Evolutionary conservation across 2,113 vertebrate genomes (phyloP).

Genomic region (Ranitomeya imitator): DNA sequence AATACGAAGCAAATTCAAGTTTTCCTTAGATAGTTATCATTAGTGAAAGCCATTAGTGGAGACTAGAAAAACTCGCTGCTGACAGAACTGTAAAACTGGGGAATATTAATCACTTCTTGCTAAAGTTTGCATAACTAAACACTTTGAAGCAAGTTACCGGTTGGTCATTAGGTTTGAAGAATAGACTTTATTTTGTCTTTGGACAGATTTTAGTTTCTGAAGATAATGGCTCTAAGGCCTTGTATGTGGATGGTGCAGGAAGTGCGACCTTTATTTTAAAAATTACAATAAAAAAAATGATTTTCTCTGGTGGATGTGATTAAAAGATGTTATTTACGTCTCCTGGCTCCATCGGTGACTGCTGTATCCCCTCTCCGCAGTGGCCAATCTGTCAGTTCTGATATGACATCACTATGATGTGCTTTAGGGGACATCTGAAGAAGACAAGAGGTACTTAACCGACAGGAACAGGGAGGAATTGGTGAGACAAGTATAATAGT

Average conservation of each 20-base stretch:
- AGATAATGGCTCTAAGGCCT: not conserved
- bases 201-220: not conserved
- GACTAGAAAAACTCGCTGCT: slow-evolving; percentile 23
- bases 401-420: too few species aligned
- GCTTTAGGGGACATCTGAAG: too few species aligned
- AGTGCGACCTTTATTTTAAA: not conserved
- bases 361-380: too few species aligned
- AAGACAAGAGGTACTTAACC: too few species aligned
- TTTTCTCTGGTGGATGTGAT: too few species aligned
- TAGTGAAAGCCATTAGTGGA: slow-evolving; percentile 28
- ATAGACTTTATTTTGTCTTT: slow-evolving; percentile 5
- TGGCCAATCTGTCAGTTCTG: too few species aligned
- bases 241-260: not conserved
- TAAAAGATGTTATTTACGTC: too few species aligned
- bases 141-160: slow-evolving; percentile 8
- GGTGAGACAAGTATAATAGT: too few species aligned
- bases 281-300: too few species aligned
- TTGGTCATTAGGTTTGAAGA: slow-evolving; percentile 17
- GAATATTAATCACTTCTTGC: slow-evolving; percentile 47
- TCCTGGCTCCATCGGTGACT: too few species aligned
- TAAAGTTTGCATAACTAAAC: slow-evolving; percentile 41
- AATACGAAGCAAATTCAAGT: slow-evolving; percentile 22
- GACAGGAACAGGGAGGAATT: too few species aligned
- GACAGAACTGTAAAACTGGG: slow-evolving; percentile 34
- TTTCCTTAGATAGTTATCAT: slow-evolving; percentile 51